Conservation (phyloP, 2,113 vertebrate species). For the Grus americana region DNA sequence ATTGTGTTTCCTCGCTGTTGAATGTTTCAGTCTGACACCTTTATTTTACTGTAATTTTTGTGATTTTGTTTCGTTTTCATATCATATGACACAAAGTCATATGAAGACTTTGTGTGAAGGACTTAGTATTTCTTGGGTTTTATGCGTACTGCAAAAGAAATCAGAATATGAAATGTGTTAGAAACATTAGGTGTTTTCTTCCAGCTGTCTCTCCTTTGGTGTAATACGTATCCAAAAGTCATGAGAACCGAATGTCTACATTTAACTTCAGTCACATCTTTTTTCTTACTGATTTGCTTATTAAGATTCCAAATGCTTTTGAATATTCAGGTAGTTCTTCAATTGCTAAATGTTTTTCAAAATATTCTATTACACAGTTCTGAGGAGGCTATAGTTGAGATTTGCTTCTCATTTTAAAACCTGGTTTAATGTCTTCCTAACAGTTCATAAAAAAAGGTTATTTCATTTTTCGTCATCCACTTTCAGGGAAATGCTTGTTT, state of each 20-base stretch:
- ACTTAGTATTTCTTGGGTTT: not conserved
- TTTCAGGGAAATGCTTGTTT: not conserved
- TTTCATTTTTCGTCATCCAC: not conserved
- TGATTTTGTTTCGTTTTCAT: not conserved
- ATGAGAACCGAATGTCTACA: slow-evolving; percentile 70
- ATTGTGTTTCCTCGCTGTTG: not conserved
- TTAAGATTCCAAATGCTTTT: not conserved
- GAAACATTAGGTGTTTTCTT: slow-evolving; percentile 77
- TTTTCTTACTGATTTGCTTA: not conserved
- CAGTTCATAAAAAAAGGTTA: not conserved
- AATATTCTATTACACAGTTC: not conserved
- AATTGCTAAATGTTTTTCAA: not conserved
- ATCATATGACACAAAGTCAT: not conserved
- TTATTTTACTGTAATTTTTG: not conserved
- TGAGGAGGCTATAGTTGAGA: not conserved
- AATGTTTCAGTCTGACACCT: not conserved
- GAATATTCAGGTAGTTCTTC: not conserved
- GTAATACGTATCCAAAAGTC: slow-evolving; percentile 75
- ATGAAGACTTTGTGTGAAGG: not conserved
- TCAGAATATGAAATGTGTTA: slow-evolving; percentile 77
- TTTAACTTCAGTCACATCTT: slow-evolving; percentile 33
- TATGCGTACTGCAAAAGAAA: slow-evolving; percentile 67
- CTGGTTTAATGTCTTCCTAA: not conserved
- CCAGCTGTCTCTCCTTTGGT: slow-evolving; percentile 48
- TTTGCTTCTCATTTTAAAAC: not conserved